Conservation (phyloP, 53 echinoderm and acorn worm species). For the Arbacia lixula region DNA sequence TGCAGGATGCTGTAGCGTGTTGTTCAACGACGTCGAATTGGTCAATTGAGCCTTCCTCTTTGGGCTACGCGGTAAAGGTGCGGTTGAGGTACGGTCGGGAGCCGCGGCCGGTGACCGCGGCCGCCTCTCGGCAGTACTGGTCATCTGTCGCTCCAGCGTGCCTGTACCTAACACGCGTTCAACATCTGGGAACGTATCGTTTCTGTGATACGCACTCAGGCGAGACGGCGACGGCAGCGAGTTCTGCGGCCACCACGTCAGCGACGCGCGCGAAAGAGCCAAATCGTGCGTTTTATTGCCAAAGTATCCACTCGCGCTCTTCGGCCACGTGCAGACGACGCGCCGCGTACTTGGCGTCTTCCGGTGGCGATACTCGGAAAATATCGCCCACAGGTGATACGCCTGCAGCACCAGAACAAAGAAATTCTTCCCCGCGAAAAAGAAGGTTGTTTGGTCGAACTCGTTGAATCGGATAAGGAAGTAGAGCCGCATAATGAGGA, state of each 20-base stretch:
- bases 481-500: constrained; percentile 44
- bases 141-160: constrained; percentile 32
- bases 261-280: constrained; percentile 44
- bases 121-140: constrained; percentile 35
- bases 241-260: constrained; percentile 55
- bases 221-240: constrained; percentile 49
- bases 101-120: constrained; percentile 18
- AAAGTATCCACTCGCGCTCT: constrained; percentile 49
- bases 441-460: constrained; percentile 51
- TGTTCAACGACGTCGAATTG: constrained; percentile 11
- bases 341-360: constrained; percentile 11
- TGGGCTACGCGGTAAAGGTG: constrained; percentile 33
- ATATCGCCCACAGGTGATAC: constrained; percentile 32
- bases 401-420: constrained; percentile 36
- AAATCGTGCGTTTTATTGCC: constrained; percentile 46
- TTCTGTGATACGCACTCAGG: constrained; percentile 47
- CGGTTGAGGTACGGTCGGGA: constrained; percentile 34
- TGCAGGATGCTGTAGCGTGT: not conserved
- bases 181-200: constrained; percentile 50
- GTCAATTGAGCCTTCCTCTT: constrained; percentile 18
- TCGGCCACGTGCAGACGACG: constrained; percentile 56
- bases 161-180: constrained; percentile 44
- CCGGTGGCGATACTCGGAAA: constrained; percentile 18
- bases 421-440: constrained; percentile 50
- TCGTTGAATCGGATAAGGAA: constrained; percentile 27